Evolutionary conservation across 2,888 invertebrate genomes (phyloP).

Genomic region (Chaitophorus viminalis): DNA sequence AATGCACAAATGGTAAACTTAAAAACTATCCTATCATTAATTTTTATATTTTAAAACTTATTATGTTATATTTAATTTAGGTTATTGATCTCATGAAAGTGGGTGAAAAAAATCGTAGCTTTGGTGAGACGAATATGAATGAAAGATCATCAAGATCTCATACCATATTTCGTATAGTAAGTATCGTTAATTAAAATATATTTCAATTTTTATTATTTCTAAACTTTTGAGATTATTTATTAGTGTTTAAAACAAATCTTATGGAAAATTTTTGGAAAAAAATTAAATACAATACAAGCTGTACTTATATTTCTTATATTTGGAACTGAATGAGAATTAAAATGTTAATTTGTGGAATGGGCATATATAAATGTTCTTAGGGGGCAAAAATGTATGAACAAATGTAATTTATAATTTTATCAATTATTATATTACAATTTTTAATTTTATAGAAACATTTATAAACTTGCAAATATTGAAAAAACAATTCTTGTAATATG

Average conservation of each 20-base stretch:
- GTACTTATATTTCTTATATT: background rate
- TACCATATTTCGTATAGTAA: conserved; percentile 86
- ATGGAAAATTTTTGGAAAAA: background rate
- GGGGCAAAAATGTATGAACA: no score
- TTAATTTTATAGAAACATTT: no score
- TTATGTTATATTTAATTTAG: conserved; percentile 64
- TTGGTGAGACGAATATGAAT: conserved; percentile 87
- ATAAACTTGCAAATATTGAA: no score
- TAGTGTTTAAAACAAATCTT: no score
- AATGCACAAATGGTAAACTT: conserved; percentile 72
- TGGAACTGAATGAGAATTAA: background rate
- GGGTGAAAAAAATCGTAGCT: conserved; percentile 77
- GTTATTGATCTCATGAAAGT: conserved; percentile 65
- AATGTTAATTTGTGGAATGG: background rate
- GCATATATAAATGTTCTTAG: no score
- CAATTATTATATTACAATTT: no score
- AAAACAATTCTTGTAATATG: no score
- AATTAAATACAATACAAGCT: background rate
- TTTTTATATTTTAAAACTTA: background rate
- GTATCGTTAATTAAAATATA: conserved; percentile 66
- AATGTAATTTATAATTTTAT: no score
- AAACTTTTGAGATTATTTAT: no score
- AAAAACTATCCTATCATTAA: conserved; percentile 1
- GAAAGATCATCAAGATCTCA: conserved; percentile 89
- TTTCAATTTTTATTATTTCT: background rate